These are phyloP conservation scores for Nemotelus pantherinus DNA, from an alignment of 2,888 invertebrate species.

Conservation along the genomic window DNA sequence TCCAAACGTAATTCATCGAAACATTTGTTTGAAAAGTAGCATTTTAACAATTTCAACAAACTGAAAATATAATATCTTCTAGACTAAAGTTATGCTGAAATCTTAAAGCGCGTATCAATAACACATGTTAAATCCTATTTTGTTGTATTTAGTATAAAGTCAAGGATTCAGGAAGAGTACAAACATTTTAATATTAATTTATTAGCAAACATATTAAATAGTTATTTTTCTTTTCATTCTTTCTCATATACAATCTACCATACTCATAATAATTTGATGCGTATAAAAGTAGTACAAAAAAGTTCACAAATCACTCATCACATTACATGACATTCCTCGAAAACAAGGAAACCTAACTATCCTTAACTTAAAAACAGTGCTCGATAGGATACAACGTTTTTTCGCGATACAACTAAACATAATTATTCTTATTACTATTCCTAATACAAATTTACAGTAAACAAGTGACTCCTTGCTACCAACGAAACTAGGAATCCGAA, in stretches of 20 bases:
- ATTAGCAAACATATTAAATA: conserved; percentile 25
- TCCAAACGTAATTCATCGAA: too few relatives aligned
- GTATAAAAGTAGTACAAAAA: conserved; percentile 37
- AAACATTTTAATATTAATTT: conserved; percentile 40
- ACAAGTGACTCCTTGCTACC: not conserved
- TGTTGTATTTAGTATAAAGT: too few relatives aligned
- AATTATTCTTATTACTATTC: not conserved
- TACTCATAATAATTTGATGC: conserved; percentile 8
- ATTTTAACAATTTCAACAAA: too few relatives aligned
- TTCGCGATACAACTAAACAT: not conserved
- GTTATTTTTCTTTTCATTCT: conserved; percentile 11
- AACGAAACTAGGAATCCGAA: too few relatives aligned
- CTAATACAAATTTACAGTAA: not conserved
- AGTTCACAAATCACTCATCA: conserved; percentile 37
- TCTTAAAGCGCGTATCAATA: too few relatives aligned
- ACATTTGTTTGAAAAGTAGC: too few relatives aligned
- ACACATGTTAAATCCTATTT: too few relatives aligned
- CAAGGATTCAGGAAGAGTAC: not conserved
- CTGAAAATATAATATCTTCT: too few relatives aligned
- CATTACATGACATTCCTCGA: conserved; percentile 30
- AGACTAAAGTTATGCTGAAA: too few relatives aligned
- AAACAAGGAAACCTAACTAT: conserved; percentile 23
- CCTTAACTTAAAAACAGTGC: not conserved
- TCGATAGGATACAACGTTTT: conserved; percentile 1
- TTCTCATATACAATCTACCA: conserved; percentile 4